Evolutionary conservation across 2,113 vertebrate species (phyloP), one percentile per base, ranked within the genome.

Genomic region (Excalfactoria chinensis): DNA sequence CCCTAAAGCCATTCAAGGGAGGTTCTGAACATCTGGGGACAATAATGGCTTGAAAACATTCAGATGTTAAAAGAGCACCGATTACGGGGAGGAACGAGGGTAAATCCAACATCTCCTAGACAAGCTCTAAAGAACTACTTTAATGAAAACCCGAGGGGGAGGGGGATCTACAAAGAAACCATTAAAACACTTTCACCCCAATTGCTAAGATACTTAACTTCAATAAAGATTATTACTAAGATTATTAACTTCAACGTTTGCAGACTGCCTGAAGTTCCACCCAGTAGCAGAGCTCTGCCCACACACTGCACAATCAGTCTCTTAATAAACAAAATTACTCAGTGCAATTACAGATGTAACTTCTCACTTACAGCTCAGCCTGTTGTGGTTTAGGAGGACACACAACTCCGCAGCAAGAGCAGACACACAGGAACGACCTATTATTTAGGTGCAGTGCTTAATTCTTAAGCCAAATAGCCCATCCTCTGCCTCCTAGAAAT

Each of bases 241-340:
- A 64, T 56, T 56, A 80, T 73, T 74, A 66, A 49, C n/a, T 62
- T 77, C 77, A 80, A 53, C 40, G 46, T 62, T 85, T 87, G 44
- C 46, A 79, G 88, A 73, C 59, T 83, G 59, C 89, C 93, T 10
- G 59, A 80, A 79, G 28, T 79, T 79, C 55, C 35, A 84, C 62
- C 44, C 63, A 89, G 32, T 25, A 92, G 63, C 63, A 91, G 26
- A 84, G n/a, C 82, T 34, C 64, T 71, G 17, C 55, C 78, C 63
- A 72, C 84, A 73, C 71, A 79, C 71, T 78, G 60, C 71, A 95
- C 79, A 83, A 93, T 80, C 80, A 71, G 69, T 37, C 63, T 85
- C 90, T 73, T 73, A 86, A 71, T 88, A 89, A 92, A 62, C 53
- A 89, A 80, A 95, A 91, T 55, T 82, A 88, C 25, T 17, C 9